Percentiles rank a stretch among this genome's conserved stretches.
Evolutionary conservation across 2,797 vertebrate genomes (phyloP).

Genomic region (Uromys caudimaculatus): DNA sequence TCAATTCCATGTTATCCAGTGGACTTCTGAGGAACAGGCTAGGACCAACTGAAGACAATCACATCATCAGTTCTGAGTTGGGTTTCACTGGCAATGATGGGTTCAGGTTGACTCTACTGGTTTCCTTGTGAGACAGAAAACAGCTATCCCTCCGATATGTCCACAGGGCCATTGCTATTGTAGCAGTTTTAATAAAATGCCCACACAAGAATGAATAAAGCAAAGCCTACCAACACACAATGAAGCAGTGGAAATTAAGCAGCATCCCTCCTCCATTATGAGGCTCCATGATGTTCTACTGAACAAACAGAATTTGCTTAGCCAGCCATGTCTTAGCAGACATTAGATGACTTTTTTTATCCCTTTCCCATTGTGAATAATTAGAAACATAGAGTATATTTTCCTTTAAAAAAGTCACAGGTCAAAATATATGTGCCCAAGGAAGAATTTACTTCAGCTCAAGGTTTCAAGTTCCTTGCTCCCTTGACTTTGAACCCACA

Average conservation of each 20-base stretch:
- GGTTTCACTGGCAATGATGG: neutral
- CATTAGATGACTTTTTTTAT: neutral
- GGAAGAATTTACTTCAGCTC: neutral
- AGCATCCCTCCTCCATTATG: neutral
- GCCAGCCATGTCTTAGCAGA: neutral
- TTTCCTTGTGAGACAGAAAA: neutral
- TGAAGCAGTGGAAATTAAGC: neutral
- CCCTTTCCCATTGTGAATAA: neutral
- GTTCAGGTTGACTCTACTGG: neutral
- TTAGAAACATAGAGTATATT: neutral
- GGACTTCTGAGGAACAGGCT: neutral
- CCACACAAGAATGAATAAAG: neutral
- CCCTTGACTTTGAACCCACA: too few relatives aligned
- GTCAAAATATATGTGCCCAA: neutral
- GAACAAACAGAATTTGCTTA: neutral
- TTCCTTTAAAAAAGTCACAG: neutral
- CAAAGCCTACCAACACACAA: neutral
- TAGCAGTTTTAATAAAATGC: neutral
- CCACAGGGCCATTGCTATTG: neutral
- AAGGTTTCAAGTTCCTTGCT: neutral
- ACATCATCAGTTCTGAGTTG: rapidly evolving
- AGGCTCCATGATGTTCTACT: neutral
- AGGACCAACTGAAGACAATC: neutral
- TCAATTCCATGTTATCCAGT: rapidly evolving
- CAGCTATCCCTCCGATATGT: rapidly evolving